phyloP scores from a whole-genome alignment of 2,113 vertebrate genomes.

The Hirundichthys speculiger region DNA sequence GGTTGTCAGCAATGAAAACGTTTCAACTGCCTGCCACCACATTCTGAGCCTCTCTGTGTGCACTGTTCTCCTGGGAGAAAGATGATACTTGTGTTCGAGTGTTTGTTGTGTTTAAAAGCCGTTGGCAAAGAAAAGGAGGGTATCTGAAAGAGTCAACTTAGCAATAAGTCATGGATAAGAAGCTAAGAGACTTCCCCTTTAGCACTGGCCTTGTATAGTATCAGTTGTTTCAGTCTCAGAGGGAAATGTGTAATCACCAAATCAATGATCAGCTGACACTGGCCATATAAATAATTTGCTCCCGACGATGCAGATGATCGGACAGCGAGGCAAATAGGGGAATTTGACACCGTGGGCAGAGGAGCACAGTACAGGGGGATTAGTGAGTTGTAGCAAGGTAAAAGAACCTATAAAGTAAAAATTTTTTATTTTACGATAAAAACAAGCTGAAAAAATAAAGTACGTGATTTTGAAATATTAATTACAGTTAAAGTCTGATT shows the following conservation, averaged over 20 bases:
- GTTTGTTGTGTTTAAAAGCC: constrained; percentile 77
- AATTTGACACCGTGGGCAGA: neutral
- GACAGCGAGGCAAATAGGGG: constrained; percentile 18
- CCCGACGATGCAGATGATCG: constrained; percentile 29
- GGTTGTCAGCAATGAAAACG: constrained; percentile 71
- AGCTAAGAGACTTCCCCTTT: constrained; percentile 53
- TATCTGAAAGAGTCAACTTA: constrained; percentile 64
- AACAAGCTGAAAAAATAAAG: no score
- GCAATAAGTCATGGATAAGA: constrained; percentile 70
- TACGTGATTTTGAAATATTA: no score
- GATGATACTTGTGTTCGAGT: constrained; percentile 73
- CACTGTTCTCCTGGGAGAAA: constrained; percentile 67
- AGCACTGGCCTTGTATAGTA: constrained; percentile 57
- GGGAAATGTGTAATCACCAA: constrained; percentile 71
- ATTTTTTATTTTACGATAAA: no score
- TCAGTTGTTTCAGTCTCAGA: constrained; percentile 61
- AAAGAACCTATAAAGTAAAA: constrained; percentile 1
- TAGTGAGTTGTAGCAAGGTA: constrained; percentile 5
- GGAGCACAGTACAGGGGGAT: neutral
- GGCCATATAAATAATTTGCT: constrained; percentile 69
- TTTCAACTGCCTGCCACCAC: constrained; percentile 69
- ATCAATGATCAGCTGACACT: constrained; percentile 76
- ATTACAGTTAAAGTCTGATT: no score
- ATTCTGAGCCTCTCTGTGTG: constrained; percentile 60
- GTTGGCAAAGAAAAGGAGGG: constrained; percentile 62